Evolutionary conservation across 2,797 vertebrate species (phyloP), one percentile per base, ranked within the genome.

Genomic region (Trachops cirrhosus): DNA sequence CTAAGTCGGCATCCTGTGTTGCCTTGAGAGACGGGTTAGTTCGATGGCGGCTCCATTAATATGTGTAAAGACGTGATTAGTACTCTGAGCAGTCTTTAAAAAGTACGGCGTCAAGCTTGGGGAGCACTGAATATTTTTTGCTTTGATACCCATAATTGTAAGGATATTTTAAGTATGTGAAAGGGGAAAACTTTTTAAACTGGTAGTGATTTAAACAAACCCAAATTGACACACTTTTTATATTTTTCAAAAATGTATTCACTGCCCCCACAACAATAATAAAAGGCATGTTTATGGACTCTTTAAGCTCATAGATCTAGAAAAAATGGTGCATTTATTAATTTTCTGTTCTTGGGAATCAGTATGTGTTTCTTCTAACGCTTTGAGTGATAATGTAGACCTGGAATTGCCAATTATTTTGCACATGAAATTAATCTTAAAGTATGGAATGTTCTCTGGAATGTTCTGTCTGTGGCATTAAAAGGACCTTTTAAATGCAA

Each of bases 61-160:
- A 37, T 10, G 32, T 14, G n/a, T 10, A 16, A 14, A 50, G 73
- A 96, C 88, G 82, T 73, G 50, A 89, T 96, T 70, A 79, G 22
- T 68, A 50, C 5, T 70, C 71, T 91, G 92, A 94, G 98, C 98
- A 98, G 98, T 99, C 98, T 99, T 99, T 98, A 99, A 99, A 99
- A 98, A 97, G 98, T 98, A 50, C 95, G 59, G 88, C 97, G 64
- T 96, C 95, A 96, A 97, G 34, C 85, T 67, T 95, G 88, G 82
- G 98, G 98, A 98, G 98, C 98, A 99, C 98, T 98, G 98, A 98
- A 98, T 97, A 99, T 98, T 98, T 98, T 98, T 93, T 67, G 48
- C 16, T 78, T 70, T 90, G 50, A 64, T 95, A 59, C 44, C 93
- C 80, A 83, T 46, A 41, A 94, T 74, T 39, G 2, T 57, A 46